phyloP scores from a whole-genome alignment of 2,888 invertebrate species.

The Omphaloscelis lunosa region DNA sequence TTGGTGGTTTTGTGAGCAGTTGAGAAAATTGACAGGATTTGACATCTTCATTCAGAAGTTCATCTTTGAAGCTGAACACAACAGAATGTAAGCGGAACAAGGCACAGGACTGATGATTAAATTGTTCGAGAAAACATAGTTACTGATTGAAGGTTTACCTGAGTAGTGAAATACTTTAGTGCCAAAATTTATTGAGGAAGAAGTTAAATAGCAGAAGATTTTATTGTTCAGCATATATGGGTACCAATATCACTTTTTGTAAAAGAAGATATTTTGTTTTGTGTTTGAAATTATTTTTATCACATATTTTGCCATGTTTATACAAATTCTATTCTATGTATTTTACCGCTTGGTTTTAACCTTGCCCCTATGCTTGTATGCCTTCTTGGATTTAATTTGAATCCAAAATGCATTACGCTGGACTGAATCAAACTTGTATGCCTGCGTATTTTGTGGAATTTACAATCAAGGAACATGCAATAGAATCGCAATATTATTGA shows the following conservation, averaged over 20 bases:
- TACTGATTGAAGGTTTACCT: neutral
- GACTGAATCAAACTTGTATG: neutral
- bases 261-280: too few relatives aligned
- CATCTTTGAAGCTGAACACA: neutral
- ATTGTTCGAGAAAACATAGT: neutral
- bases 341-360: neutral
- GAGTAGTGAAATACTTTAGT: neutral
- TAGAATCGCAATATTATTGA: neutral
- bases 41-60: neutral
- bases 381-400: neutral
- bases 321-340: neutral
- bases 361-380: neutral
- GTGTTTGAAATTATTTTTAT: too few relatives aligned
- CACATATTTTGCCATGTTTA: neutral
- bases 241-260: neutral
- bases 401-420: neutral
- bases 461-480: neutral
- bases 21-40: neutral
- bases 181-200: neutral
- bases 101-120: neutral
- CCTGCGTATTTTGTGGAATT: constrained; percentile 2
- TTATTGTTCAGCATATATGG: neutral
- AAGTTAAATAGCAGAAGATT: neutral
- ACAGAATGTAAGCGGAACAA: neutral
- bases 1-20: too few relatives aligned